phyloP scores from a whole-genome alignment of 2,113 vertebrate genomes.

The Dicentrarchus labrax region DNA sequence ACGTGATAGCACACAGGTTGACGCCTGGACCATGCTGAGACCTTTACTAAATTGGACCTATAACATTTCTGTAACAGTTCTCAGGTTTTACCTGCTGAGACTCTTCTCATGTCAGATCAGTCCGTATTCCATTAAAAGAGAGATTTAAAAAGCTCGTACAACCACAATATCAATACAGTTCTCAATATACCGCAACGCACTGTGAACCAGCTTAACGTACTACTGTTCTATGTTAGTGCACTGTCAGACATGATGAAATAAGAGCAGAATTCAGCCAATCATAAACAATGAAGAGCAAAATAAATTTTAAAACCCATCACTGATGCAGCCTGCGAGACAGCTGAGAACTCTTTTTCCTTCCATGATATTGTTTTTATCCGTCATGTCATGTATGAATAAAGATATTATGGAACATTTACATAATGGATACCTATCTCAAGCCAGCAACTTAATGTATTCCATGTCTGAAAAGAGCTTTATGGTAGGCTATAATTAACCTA shows the following conservation, averaged over 20 bases:
- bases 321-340: neutral
- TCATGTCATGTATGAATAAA: neutral
- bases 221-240: no score
- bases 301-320: neutral
- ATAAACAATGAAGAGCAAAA: neutral
- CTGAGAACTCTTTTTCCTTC: neutral
- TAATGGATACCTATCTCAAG: neutral
- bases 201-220: no score
- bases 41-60: neutral
- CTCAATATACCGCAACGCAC: no score
- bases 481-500: constrained; percentile 11
- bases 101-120: neutral
- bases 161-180: neutral
- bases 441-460: neutral
- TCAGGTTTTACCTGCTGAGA: neutral
- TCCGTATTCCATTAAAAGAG: neutral
- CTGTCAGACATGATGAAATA: neutral
- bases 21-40: neutral
- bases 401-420: constrained; percentile 10
- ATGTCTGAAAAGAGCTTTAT: neutral
- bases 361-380: neutral
- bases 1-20: neutral
- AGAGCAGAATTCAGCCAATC: neutral
- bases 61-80: neutral
- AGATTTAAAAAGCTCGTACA: neutral